These are phyloP conservation scores for Misgurnus anguillicaudatus DNA, from an alignment of 2,113 vertebrate genomes.

Conservation along the genomic window DNA sequence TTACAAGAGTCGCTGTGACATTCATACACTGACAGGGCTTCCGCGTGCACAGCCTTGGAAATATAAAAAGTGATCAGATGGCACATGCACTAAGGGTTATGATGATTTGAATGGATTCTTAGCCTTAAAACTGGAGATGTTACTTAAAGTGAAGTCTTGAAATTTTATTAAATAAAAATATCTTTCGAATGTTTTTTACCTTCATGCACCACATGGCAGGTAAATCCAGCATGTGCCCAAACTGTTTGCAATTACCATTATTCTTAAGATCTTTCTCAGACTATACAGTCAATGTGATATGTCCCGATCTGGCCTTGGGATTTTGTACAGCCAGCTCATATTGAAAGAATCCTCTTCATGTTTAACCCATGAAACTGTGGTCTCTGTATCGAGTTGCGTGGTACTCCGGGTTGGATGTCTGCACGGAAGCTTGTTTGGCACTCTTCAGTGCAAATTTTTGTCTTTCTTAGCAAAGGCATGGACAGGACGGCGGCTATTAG, in stretches of 20 bases:
- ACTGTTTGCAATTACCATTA: slow-evolving; percentile 47
- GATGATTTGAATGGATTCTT: neutral
- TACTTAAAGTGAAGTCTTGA: neutral
- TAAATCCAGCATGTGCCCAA: slow-evolving; percentile 1
- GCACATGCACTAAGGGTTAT: neutral
- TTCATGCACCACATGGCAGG: slow-evolving; percentile 14
- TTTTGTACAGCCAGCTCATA: slow-evolving; percentile 36
- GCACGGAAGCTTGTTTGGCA: slow-evolving; percentile 52
- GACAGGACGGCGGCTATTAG: slow-evolving; percentile 23
- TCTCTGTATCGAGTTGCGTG: slow-evolving; percentile 52
- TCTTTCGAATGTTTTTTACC: neutral
- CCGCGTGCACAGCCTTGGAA: slow-evolving; percentile 14
- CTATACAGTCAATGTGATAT: slow-evolving; percentile 40
- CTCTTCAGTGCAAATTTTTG: slow-evolving; percentile 40
- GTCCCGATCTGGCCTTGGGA: slow-evolving; percentile 44
- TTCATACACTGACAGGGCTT: neutral
- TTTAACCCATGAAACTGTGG: slow-evolving; percentile 56
- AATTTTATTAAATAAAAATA: neutral
- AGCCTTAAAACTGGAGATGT: neutral
- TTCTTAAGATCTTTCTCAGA: slow-evolving; percentile 28
- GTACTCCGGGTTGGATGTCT: slow-evolving; percentile 45
- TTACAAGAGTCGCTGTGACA: neutral
- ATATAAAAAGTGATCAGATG: neutral
- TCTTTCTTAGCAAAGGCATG: slow-evolving; percentile 49
- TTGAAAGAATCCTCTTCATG: slow-evolving; percentile 50